These are phyloP conservation scores for Ephydatia muelleri DNA, from an alignment of 37 sponge, comb jelly and placozoan species.

Conservation along the genomic window DNA sequence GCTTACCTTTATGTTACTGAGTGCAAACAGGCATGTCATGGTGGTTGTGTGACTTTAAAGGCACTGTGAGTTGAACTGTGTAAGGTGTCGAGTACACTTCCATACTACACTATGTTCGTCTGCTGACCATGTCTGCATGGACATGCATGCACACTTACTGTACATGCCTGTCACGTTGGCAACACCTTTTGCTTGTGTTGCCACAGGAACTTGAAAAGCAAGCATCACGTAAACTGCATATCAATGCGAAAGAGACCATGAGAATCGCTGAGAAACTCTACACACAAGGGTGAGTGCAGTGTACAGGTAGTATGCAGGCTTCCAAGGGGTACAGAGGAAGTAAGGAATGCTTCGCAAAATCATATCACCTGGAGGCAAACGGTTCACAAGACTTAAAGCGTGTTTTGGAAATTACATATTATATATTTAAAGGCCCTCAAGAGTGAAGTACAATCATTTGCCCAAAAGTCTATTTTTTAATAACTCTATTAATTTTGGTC, in stretches of 20 bases:
- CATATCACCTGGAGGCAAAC: too few species aligned
- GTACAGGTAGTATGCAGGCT: too few species aligned
- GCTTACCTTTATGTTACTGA: background rate
- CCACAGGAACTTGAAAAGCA: slow-evolving; percentile 88
- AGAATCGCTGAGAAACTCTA: slow-evolving; percentile 97
- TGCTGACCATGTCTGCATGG: background rate
- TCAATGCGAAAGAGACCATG: slow-evolving; percentile 97
- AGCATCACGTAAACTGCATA: slow-evolving; percentile 82
- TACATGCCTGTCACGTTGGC: background rate
- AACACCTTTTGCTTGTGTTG: background rate
- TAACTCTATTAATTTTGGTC: too few species aligned
- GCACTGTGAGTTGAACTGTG: background rate
- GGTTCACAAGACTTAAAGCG: too few species aligned
- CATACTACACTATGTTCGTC: too few species aligned
- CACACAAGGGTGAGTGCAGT: slow-evolving; percentile 82
- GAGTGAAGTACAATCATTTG: too few species aligned
- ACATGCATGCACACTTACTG: background rate
- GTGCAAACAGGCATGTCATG: background rate
- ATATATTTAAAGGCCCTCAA: too few species aligned
- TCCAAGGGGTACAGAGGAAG: too few species aligned
- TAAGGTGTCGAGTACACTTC: too few species aligned
- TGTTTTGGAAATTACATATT: too few species aligned
- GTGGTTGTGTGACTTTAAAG: background rate
- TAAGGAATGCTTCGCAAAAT: too few species aligned
- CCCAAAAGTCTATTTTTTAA: too few species aligned